phyloP scores from a whole-genome alignment of 2,888 invertebrate species.

The Sepiola atlantica region DNA sequence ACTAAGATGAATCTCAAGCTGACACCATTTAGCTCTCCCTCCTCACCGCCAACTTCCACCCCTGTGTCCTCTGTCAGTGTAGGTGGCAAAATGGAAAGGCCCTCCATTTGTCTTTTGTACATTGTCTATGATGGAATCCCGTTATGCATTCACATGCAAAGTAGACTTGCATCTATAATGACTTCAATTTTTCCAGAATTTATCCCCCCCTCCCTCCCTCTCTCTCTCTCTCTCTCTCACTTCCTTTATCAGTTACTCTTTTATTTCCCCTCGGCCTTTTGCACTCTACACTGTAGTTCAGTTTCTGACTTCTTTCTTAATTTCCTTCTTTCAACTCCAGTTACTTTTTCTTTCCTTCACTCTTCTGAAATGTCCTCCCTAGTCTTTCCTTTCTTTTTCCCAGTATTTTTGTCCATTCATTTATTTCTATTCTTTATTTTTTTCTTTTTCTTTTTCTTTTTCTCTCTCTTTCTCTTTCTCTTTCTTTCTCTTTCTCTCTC shows the following conservation, averaged over 20 bases:
- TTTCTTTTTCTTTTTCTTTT: not conserved
- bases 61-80: not conserved
- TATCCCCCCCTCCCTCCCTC: not conserved
- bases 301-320: too few species aligned
- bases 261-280: not conserved
- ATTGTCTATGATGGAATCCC: not conserved
- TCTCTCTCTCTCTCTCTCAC: not conserved
- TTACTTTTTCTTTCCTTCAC: too few species aligned
- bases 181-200: not conserved
- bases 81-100: slow-evolving; percentile 23
- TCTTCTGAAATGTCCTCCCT: too few species aligned
- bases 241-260: not conserved
- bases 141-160: not conserved
- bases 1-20: not conserved
- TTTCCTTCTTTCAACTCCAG: too few species aligned
- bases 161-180: not conserved
- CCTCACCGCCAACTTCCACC: too few species aligned
- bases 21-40: not conserved
- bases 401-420: too few species aligned
- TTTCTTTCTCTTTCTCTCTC: not conserved
- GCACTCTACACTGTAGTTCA: too few species aligned
- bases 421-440: too few species aligned
- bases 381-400: too few species aligned
- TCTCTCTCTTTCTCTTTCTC: not conserved
- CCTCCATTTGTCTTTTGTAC: not conserved